Evolutionary conservation across 2,113 vertebrate genomes (phyloP).

Genomic region (Callionymus lyra): DNA sequence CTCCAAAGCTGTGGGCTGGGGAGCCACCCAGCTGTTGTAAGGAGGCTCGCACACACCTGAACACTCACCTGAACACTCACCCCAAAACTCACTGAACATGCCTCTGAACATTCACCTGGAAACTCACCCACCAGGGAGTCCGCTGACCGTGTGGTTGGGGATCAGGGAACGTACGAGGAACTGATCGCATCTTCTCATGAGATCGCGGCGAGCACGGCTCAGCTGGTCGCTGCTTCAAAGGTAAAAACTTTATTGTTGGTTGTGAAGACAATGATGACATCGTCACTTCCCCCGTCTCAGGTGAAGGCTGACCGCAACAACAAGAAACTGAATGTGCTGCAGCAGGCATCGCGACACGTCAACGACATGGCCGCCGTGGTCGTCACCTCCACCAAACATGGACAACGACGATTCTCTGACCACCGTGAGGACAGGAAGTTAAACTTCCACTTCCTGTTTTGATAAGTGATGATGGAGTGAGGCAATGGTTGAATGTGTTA

Average conservation of each 20-base stretch:
- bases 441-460: not conserved
- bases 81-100: not conserved
- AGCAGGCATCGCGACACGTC: constrained; percentile 82
- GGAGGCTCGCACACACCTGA: constrained; percentile 15
- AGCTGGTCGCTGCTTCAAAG: constrained; percentile 95
- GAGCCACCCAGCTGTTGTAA: constrained; percentile 91
- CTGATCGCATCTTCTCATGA: constrained; percentile 91
- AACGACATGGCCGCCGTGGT: constrained; percentile 84
- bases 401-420: constrained; percentile 82
- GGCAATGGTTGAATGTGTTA: too few relatives aligned
- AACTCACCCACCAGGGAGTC: constrained; percentile 70
- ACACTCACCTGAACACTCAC: not conserved
- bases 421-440: constrained; percentile 58
- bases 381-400: constrained; percentile 86
- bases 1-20: constrained; percentile 95
- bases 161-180: constrained; percentile 86
- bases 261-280: not conserved
- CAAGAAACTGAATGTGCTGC: constrained; percentile 76
- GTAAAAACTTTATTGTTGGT: constrained; percentile 49
- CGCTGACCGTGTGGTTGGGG: constrained; percentile 82
- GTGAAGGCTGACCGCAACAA: constrained; percentile 92
- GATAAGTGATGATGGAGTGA: too few relatives aligned
- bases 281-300: constrained; percentile 52
- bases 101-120: not conserved
- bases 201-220: constrained; percentile 90